These are phyloP conservation scores for Patiria pectinifera DNA, from an alignment of 53 echinoderm and acorn worm genomes.

Conservation along the genomic window DNA sequence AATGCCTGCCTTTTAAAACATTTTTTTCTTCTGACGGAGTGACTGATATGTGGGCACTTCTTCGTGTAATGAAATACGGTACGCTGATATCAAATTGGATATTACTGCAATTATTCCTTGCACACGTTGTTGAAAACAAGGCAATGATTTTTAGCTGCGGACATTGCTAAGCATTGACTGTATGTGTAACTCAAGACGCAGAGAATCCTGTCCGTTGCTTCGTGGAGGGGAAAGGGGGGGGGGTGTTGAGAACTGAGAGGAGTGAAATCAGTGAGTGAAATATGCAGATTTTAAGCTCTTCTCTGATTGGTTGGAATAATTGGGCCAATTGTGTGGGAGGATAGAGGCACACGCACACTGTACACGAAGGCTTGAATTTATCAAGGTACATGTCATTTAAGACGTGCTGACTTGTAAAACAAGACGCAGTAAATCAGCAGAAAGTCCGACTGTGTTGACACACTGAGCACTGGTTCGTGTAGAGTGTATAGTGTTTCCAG, in stretches of 20 bases:
- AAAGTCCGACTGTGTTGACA: too few species aligned
- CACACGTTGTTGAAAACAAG: not conserved
- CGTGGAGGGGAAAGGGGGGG: not conserved
- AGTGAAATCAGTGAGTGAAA: not conserved
- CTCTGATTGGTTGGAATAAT: not conserved
- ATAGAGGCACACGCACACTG: too few species aligned
- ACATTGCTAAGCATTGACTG: not conserved
- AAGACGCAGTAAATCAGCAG: too few species aligned
- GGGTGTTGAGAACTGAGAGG: not conserved
- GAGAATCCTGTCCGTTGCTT: not conserved
- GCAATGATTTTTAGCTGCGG: not conserved
- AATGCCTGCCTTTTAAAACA: too few species aligned
- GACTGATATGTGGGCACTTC: not conserved
- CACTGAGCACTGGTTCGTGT: too few species aligned
- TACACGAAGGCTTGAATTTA: too few species aligned
- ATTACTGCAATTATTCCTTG: too few species aligned
- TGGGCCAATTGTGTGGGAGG: too few species aligned
- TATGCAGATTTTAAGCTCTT: not conserved
- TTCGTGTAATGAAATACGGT: not conserved
- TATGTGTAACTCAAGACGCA: not conserved
- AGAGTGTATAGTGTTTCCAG: too few species aligned
- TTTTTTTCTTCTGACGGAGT: too few species aligned
- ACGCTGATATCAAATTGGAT: not conserved
- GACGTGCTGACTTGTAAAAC: too few species aligned
- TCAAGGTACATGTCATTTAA: too few species aligned